Evolutionary conservation across 2,888 invertebrate genomes (phyloP).

Genomic region (Nasonovia ribisnigri): DNA sequence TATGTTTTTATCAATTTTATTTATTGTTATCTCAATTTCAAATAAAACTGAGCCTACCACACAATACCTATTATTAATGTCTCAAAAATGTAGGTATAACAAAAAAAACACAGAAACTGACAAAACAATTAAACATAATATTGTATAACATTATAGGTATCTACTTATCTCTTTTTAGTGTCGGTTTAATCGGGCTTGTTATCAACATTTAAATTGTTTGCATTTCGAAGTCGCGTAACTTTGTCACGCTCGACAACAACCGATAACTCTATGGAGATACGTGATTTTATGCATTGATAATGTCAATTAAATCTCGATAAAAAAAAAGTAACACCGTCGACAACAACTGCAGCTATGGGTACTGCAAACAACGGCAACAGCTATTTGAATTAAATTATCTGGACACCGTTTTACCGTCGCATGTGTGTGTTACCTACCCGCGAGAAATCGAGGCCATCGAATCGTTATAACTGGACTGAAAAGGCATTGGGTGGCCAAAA

Average conservation of each 20-base stretch:
- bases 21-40: background rate
- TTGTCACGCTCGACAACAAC: background rate
- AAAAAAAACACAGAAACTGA: background rate
- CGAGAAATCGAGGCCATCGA: constrained; percentile 42
- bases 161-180: background rate
- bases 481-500: background rate
- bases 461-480: constrained; percentile 48
- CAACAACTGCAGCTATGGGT: background rate
- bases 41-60: background rate
- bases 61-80: background rate
- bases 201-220: background rate
- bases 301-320: background rate
- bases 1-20: background rate
- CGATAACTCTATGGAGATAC: background rate
- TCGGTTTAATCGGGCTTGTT: background rate
- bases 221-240: background rate
- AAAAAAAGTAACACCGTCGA: background rate
- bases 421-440: background rate
- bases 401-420: background rate
- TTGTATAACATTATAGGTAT: background rate
- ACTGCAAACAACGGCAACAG: background rate
- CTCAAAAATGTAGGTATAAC: background rate
- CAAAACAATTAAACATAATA: background rate
- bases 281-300: background rate
- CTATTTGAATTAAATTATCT: background rate